These are phyloP conservation scores for Actenoides hombroni DNA, from an alignment of 2,113 vertebrate species.

Conservation along the genomic window DNA sequence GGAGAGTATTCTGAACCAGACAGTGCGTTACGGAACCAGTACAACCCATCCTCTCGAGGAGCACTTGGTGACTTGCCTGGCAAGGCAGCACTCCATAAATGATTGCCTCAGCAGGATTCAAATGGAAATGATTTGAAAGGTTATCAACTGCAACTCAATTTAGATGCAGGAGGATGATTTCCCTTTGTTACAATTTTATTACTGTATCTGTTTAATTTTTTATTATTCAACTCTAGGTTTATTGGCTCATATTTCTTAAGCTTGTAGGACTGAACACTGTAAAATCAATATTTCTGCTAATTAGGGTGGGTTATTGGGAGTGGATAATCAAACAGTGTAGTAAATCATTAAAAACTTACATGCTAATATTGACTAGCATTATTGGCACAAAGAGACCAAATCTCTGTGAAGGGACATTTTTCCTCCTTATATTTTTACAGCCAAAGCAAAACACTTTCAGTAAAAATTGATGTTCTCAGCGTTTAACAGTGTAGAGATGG, in stretches of 20 bases:
- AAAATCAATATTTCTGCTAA: constrained; percentile 72
- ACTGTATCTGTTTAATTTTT: constrained; percentile 21
- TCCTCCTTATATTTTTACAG: constrained; percentile 12
- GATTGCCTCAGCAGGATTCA: constrained; percentile 7
- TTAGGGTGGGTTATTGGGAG: constrained; percentile 17
- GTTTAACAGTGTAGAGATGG: not conserved
- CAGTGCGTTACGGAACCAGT: not conserved
- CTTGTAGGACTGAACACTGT: constrained; percentile 31
- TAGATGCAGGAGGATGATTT: not conserved
- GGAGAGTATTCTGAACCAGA: not conserved
- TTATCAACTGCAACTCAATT: not conserved
- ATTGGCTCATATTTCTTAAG: constrained; percentile 60
- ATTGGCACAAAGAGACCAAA: constrained; percentile 44
- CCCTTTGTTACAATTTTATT: constrained; percentile 39
- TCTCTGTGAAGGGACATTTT: not conserved
- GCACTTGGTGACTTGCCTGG: not conserved
- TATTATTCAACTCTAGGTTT: constrained; percentile 44
- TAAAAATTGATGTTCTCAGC: constrained; percentile 28
- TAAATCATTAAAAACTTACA: constrained; percentile 68
- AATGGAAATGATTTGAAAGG: not conserved
- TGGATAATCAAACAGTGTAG: constrained; percentile 26
- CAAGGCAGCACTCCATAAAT: not conserved
- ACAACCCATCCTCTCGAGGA: not conserved
- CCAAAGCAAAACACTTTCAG: not conserved
- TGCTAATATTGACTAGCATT: constrained; percentile 65